Evolutionary conservation across 2,797 vertebrate genomes (phyloP), one percentile per base, ranked within the genome.

Genomic region (Poecilia wingei): DNA sequence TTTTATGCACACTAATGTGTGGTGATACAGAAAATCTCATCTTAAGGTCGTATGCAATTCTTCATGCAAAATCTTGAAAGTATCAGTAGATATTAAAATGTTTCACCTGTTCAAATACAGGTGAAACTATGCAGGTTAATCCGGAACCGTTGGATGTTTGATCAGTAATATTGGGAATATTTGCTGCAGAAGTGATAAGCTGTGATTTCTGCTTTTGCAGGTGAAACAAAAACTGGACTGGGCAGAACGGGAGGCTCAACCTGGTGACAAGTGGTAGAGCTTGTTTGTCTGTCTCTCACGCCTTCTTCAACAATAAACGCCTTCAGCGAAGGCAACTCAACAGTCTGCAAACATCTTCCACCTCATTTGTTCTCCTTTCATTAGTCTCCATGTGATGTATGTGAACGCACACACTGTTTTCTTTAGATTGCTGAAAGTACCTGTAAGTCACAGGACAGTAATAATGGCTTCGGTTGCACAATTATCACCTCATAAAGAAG

Each of bases 201-300:
- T 33, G 82, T 85, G 83, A 93, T 89, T 92, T 75, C 72, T 39
- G 72, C 61, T 41, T 13, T 8, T 83, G 73, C 31, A 3, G 43
- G 64, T 74, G 68, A 72, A 53, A 79, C 51, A 69, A 86, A 41
- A 92, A 91, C 86, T 87, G 82, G 88, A 88, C 83, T 45, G 87
- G 85, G 86, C 82, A 83, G 91, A 90, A 78, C 41, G 66, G 68
- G 88, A 87, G 88, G 87, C 74, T 82, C 22, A 79, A 76, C 82
- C 82, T 79, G 85, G 86, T 85, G 80, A 90, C 31, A 91, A 92
- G 89, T 82, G 72, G 92, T 51, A 77, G 86, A 92, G 89, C 93
- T 86, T 7, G 92, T 94, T 93, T 85, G 36, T 20, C 87, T 72
- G 73, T 88, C 73, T 91, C 86, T 75, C 85, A 89, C 78, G 55